A percentile compares a stretch with the other conserved stretches of the same genome.
Evolutionary conservation across 1,140 invertebrate species (phyloP).

Genomic region (Bicyclus anynana): DNA sequence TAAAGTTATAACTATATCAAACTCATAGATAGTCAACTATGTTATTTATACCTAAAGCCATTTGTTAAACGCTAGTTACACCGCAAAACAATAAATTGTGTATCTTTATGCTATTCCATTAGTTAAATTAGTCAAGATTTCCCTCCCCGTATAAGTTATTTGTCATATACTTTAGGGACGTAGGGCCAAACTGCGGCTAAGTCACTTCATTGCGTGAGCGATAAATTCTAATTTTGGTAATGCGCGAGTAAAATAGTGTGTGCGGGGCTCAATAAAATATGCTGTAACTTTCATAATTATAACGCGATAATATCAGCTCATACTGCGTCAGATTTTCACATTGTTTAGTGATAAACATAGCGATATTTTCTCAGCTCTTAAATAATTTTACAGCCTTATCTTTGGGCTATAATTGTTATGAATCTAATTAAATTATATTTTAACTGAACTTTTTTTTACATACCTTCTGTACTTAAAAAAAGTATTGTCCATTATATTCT

Average conservation of each 20-base stretch:
- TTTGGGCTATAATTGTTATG: not conserved
- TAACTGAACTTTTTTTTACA: too few relatives aligned
- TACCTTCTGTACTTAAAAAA: too few relatives aligned
- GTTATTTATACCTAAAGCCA: too few relatives aligned
- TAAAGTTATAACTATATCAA: too few relatives aligned
- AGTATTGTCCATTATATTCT: too few relatives aligned
- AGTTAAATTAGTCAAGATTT: constrained; percentile 71
- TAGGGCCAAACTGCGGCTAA: constrained; percentile 57
- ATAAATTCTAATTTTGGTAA: constrained; percentile 68
- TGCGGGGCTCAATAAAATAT: constrained; percentile 29
- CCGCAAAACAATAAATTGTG: not conserved
- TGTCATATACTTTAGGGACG: constrained; percentile 58
- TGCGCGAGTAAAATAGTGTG: constrained; percentile 39
- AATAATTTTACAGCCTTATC: not conserved
- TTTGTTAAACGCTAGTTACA: not conserved
- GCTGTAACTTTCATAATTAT: constrained; percentile 27
- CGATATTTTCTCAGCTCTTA: constrained; percentile 2
- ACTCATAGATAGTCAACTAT: too few relatives aligned
- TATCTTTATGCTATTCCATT: constrained; percentile 59
- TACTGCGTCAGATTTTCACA: constrained; percentile 15
- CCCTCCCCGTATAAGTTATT: constrained; percentile 62
- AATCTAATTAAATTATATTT: too few relatives aligned
- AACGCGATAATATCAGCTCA: constrained; percentile 17
- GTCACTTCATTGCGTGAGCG: constrained; percentile 59
- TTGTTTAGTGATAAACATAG: constrained; percentile 16